These are phyloP conservation scores for Myotis yumanensis DNA, from an alignment of 2,113 vertebrate genomes.

Conservation along the genomic window DNA sequence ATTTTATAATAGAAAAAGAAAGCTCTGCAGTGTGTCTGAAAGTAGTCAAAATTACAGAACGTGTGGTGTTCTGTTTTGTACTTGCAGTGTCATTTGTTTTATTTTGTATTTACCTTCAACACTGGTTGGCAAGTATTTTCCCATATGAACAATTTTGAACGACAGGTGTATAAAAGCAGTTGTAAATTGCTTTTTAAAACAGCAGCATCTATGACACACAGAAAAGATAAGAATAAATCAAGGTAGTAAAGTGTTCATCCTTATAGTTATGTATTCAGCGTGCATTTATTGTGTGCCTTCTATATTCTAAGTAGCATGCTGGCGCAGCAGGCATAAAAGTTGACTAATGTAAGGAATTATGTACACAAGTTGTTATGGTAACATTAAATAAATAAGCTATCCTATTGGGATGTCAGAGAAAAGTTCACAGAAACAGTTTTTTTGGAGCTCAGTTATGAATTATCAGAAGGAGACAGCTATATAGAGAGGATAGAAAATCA, in stretches of 20 bases:
- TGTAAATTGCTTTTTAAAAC: conserved; percentile 52
- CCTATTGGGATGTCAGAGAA: not conserved
- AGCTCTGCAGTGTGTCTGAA: not conserved
- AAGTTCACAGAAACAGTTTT: not conserved
- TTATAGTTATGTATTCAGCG: not conserved
- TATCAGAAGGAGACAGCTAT: not conserved
- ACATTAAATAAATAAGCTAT: conserved; percentile 35
- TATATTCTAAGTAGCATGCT: not conserved
- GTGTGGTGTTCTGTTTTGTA: not conserved
- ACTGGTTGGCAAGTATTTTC: conserved; percentile 13
- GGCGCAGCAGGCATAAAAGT: not conserved
- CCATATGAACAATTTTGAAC: not conserved
- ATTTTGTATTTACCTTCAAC: conserved; percentile 10
- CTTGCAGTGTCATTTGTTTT: not conserved
- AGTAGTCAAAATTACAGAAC: conserved; percentile 5
- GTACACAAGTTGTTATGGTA: conserved; percentile 11
- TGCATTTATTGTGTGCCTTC: not conserved
- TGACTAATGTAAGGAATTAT: conserved; percentile 27
- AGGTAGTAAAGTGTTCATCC: not conserved
- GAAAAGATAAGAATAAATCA: conserved; percentile 49
- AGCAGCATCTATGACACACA: conserved; percentile 9
- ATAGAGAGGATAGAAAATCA: not conserved
- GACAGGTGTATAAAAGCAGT: not conserved
- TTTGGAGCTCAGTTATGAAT: not conserved
- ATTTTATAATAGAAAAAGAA: not conserved